Conservation (phyloP, 2,113 vertebrate species). For the Bos indicus region DNA sequence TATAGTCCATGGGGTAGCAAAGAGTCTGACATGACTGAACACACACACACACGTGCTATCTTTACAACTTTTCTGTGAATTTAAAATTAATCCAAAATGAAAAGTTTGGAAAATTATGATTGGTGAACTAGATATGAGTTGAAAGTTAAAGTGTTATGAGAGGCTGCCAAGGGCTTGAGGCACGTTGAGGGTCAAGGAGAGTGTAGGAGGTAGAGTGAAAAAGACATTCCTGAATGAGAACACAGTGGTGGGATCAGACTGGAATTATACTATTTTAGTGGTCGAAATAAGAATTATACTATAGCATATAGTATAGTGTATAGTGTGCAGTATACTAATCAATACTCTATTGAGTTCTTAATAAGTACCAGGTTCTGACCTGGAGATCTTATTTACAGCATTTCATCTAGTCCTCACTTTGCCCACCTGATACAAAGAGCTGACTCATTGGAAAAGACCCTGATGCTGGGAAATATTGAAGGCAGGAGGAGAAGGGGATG, state of each 20-base stretch:
- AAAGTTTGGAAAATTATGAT: not conserved
- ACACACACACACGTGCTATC: not conserved
- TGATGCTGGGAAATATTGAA: not conserved
- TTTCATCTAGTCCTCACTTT: not conserved
- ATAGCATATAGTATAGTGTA: not conserved
- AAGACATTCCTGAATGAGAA: not conserved
- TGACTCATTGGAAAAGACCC: not conserved
- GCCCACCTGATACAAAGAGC: not conserved
- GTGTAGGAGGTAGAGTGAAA: not conserved
- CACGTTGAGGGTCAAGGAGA: not conserved
- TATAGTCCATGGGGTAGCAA: not conserved
- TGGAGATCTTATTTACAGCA: not conserved
- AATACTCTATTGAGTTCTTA: not conserved
- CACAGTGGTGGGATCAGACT: not conserved
- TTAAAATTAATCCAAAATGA: not conserved
- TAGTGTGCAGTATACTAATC: not conserved
- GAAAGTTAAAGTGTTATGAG: not conserved
- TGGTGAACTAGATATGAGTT: not conserved
- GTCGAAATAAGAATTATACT: not conserved
- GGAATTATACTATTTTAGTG: not conserved
- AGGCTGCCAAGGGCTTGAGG: not conserved
- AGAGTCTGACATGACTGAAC: not conserved
- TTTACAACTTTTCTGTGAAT: not conserved
- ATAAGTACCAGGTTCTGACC: not conserved
- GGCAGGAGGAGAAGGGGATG: not conserved